Conservation (phyloP, 2,797 vertebrate genomes). For the Gobio occitaniae region DNA sequence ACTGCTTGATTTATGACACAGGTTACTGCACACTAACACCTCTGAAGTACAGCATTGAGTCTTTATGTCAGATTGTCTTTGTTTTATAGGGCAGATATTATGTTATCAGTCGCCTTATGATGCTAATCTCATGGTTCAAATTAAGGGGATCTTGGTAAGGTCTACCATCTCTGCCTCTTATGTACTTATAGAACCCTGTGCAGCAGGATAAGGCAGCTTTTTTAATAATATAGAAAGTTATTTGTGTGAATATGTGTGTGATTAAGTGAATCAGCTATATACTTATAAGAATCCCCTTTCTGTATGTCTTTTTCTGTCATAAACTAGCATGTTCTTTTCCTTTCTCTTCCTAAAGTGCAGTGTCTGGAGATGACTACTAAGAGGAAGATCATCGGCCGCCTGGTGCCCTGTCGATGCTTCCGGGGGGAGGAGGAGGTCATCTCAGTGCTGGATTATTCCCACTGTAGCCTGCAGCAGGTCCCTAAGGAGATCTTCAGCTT, state of each 20-base stretch:
- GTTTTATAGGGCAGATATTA: neutral
- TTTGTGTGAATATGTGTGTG: neutral
- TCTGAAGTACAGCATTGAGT: conserved; percentile 12
- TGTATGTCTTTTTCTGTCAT: conserved; percentile 5
- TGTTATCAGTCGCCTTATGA: neutral
- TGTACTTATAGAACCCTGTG: conserved; percentile 5
- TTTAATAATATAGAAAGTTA: neutral
- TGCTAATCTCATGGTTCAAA: conserved; percentile 15
- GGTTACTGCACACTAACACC: conserved; percentile 28
- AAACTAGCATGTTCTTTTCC: conserved; percentile 4
- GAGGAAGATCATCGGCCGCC: conserved; percentile 96
- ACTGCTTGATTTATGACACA: conserved; percentile 39
- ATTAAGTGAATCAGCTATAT: neutral
- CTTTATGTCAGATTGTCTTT: conserved; percentile 26
- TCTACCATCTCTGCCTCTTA: neutral
- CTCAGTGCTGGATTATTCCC: conserved; percentile 98
- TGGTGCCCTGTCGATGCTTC: conserved; percentile 99
- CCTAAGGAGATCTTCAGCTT: conserved; percentile 99
- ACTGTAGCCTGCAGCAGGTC: conserved; percentile 99
- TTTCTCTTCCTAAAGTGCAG: conserved; percentile 82
- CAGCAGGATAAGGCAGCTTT: conserved; percentile 9
- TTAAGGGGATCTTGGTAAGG: conserved; percentile 7
- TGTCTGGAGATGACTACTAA: conserved; percentile 99
- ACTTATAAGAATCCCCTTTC: neutral
- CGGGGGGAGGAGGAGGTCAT: conserved; percentile 97